These are phyloP conservation scores for Thaumatotibia leucotreta DNA, from an alignment of 1,140 invertebrate genomes.

Conservation along the genomic window DNA sequence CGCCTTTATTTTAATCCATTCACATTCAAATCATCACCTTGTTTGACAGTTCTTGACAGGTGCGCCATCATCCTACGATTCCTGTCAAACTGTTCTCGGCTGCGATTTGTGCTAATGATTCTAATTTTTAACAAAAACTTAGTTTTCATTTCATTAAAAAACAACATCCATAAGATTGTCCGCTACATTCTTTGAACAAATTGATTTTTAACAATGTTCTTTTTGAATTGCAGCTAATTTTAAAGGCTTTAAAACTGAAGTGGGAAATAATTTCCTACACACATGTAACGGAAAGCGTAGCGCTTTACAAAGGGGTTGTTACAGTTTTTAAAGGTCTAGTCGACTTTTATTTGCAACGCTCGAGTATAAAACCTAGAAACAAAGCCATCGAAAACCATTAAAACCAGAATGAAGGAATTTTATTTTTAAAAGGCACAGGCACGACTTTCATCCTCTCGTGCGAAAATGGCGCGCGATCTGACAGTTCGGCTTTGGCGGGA, in stretches of 20 bases:
- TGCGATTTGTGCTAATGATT: neutral
- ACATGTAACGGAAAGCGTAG: neutral
- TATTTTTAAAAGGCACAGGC: conserved; percentile 27
- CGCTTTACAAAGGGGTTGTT: neutral
- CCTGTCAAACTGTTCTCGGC: conserved; percentile 8
- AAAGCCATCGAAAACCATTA: conserved; percentile 12
- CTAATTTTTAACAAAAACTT: neutral
- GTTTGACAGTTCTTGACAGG: conserved; percentile 60
- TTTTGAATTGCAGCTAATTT: neutral
- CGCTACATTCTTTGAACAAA: neutral
- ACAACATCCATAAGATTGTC: neutral
- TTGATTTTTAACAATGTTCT: neutral
- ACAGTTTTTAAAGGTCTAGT: conserved; percentile 7
- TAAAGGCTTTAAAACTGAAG: neutral
- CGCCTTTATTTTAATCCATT: conserved; percentile 61
- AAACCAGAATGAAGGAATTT: conserved; percentile 11
- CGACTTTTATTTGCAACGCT: conserved; percentile 11
- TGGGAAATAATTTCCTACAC: neutral
- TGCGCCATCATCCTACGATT: conserved; percentile 14
- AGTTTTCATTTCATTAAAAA: neutral
- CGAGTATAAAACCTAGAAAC: conserved; percentile 4
- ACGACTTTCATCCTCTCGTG: conserved; percentile 49
- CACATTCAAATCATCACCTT: conserved; percentile 25
- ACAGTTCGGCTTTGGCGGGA: conserved; percentile 45
- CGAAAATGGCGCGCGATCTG: conserved; percentile 60